Evolutionary conservation across 2,888 invertebrate species (phyloP), one percentile per base, ranked within the genome.

Genomic region (Pasiphila rectangulata): DNA sequence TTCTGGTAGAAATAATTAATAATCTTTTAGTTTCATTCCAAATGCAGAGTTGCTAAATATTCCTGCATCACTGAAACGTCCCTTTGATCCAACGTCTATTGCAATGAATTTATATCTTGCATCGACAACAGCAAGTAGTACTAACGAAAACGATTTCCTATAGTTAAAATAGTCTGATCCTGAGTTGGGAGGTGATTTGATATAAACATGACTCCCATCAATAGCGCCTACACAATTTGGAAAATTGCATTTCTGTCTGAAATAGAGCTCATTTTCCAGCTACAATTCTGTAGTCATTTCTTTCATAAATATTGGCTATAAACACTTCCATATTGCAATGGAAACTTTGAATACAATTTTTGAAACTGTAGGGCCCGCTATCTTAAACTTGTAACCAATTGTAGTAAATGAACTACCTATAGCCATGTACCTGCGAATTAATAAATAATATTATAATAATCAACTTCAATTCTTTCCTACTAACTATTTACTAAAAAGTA

Each of bases 1-100:
- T 37, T 35, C 37, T 30, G 52, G 52, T 38, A 52, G 42, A 41
- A 42, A 32, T 46, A 52, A 34, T 38, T 40, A 42, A 39, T 38
- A 27, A 39, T 44, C 41, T 37, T 0, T 45, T 36, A 49, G 37
- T 19, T 39, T 39, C 39, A 38, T 35, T 38, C 52, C 48, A 32
- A 52, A 52, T 36, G 27, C 37, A 32, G 47, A 51, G 38, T 48
- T 48, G 36, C 32, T 19, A 30, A 43, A 46, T 25, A 51, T 47
- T 38, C 49, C 53, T 19, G 43, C 50, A 53, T 53, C 50, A 41
- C 51, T 54, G 44, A 54, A 54, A 38, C 38, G 39, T 27, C 46
- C 53, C 40, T 45, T 53, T 46, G 53, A 53, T 37, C 53, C 50
- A 45, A 50, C 40, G 43, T 53, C 50, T 53, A 50, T 41, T 40